Evolutionary conservation across 2,113 vertebrate species (phyloP).

Genomic region (Tragelaphus buxtoni): DNA sequence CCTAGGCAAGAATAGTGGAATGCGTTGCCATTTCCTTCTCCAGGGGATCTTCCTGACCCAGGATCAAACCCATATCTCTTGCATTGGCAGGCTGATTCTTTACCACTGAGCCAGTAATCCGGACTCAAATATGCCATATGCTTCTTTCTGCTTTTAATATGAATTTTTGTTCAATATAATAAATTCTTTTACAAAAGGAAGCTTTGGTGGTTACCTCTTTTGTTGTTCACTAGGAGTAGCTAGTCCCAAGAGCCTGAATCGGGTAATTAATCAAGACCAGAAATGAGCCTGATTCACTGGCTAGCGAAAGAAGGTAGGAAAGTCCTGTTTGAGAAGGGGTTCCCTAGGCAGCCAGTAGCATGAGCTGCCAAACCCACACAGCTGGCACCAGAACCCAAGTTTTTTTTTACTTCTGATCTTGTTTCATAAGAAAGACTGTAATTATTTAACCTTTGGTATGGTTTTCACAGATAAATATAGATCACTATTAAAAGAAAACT

Average conservation of each 20-base stretch:
- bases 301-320: not conserved
- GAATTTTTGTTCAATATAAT: not conserved
- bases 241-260: not conserved
- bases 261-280: not conserved
- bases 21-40: not conserved
- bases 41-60: not conserved
- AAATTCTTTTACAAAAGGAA: not conserved
- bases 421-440: not conserved
- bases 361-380: rapidly evolving
- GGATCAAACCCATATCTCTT: not conserved
- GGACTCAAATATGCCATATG: not conserved
- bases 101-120: not conserved
- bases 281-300: not conserved
- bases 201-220: not conserved
- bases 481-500: not conserved
- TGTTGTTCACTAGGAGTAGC: not conserved
- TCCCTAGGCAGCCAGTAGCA: not conserved
- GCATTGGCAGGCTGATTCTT: not conserved
- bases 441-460: not conserved
- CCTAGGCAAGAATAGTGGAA: not conserved
- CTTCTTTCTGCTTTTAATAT: not conserved
- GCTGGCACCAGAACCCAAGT: not conserved
- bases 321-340: not conserved
- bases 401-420: not conserved
- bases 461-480: not conserved